These are phyloP conservation scores for Tiaroga cobitis DNA, from an alignment of 2,797 vertebrate species.

Conservation along the genomic window DNA sequence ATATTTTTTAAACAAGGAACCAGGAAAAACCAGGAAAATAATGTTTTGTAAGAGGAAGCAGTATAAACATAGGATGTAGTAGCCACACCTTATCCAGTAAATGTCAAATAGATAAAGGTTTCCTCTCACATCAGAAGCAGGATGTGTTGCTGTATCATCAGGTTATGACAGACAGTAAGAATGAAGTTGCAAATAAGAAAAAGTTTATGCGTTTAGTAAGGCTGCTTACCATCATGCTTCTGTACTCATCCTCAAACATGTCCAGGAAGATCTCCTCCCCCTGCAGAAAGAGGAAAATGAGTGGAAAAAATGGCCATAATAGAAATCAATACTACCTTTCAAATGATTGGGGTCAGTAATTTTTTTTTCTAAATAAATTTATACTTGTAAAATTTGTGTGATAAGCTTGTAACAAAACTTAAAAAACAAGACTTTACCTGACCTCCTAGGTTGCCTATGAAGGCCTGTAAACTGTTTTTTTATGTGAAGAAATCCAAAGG, in stretches of 20 bases:
- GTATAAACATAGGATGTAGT: not conserved
- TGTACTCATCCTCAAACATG: constrained; percentile 99
- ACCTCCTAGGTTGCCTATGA: too few species aligned
- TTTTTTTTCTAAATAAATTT: too few species aligned
- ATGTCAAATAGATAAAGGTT: not conserved
- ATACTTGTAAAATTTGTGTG: too few species aligned
- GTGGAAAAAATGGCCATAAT: not conserved
- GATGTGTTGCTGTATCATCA: constrained; percentile 15
- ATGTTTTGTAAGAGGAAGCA: not conserved
- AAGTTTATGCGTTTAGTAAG: not conserved
- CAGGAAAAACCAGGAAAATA: not conserved
- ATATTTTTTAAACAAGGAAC: not conserved
- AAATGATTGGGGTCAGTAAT: not conserved
- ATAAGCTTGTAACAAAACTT: too few species aligned
- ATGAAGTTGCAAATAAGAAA: not conserved
- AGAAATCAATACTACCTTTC: not conserved
- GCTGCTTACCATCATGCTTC: constrained; percentile 91
- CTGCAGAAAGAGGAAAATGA: constrained; percentile 69
- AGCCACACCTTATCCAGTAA: constrained; percentile 12
- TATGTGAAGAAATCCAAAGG: not conserved
- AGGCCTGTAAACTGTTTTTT: too few species aligned
- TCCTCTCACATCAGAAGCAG: constrained; percentile 21
- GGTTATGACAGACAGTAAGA: not conserved
- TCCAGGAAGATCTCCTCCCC: constrained; percentile 99
- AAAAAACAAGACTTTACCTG: too few species aligned